These are phyloP conservation scores for Shinisaurus crocodilurus DNA, from an alignment of 2,113 vertebrate species.

Conservation along the genomic window DNA sequence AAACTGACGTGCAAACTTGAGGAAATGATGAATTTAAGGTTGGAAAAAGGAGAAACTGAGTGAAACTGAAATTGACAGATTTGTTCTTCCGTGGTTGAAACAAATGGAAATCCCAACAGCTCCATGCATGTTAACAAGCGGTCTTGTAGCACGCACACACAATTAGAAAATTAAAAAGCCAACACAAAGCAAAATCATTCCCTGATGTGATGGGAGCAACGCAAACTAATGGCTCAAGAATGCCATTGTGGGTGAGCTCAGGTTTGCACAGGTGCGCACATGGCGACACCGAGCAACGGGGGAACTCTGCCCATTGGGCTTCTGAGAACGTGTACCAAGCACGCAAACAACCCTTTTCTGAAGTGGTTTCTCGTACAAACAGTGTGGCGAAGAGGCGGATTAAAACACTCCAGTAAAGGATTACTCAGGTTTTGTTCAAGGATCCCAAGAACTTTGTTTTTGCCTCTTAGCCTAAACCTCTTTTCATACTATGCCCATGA, in stretches of 20 bases:
- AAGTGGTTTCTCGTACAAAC: conserved; percentile 1
- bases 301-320: neutral
- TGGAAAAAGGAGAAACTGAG: no score
- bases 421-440: conserved; percentile 11
- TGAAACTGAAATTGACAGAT: no score
- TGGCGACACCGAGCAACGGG: neutral
- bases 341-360: neutral
- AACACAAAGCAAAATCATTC: neutral
- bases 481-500: neutral
- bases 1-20: no score
- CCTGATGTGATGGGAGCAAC: no score
- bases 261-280: conserved; percentile 1
- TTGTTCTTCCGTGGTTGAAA: neutral
- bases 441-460: conserved; percentile 16
- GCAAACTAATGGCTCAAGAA: neutral
- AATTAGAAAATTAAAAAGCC: neutral
- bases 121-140: neutral
- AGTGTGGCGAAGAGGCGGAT: neutral
- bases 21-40: no score
- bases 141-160: no score
- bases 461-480: neutral
- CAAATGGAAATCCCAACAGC: neutral
- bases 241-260: neutral
- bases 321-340: neutral
- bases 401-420: conserved; percentile 7